These are phyloP conservation scores for Pegoplata infirma DNA, from an alignment of 2,888 invertebrate species.

Conservation along the genomic window DNA sequence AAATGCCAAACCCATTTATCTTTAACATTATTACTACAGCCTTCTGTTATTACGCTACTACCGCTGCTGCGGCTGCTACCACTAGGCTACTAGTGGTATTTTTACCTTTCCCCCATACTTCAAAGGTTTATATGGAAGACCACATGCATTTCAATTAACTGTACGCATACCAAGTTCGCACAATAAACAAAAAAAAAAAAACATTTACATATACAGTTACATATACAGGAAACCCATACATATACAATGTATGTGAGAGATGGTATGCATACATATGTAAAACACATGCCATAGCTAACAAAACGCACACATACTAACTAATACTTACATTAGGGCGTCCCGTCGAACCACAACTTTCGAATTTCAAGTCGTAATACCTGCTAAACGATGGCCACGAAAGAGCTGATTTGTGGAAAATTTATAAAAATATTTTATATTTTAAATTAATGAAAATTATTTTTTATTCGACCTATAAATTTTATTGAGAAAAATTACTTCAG, in stretches of 20 bases:
- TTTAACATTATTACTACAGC: slow-evolving; percentile 42
- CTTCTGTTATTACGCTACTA: slow-evolving; percentile 32
- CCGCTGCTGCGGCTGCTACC: background rate
- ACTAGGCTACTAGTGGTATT: slow-evolving; percentile 30
- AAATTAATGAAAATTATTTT: too few relatives aligned
- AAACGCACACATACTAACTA: slow-evolving; percentile 15
- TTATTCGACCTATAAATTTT: too few relatives aligned
- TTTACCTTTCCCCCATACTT: background rate
- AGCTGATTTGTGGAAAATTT: too few relatives aligned
- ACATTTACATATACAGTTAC: slow-evolving; percentile 1
- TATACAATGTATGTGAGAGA: background rate
- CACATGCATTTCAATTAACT: slow-evolving; percentile 67
- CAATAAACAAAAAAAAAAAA: slow-evolving; percentile 52
- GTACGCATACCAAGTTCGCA: slow-evolving; percentile 61
- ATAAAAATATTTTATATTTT: too few relatives aligned
- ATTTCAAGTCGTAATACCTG: too few relatives aligned
- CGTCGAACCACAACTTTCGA: too few relatives aligned
- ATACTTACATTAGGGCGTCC: too few relatives aligned
- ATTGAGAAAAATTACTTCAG: too few relatives aligned
- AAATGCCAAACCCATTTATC: slow-evolving; percentile 46
- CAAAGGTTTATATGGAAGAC: slow-evolving; percentile 32
- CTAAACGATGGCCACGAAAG: too few relatives aligned
- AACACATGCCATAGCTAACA: background rate
- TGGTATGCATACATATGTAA: background rate
- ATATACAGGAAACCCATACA: background rate